Percentiles rank a stretch among this genome's conserved stretches.
Evolutionary conservation across 2,888 invertebrate species (phyloP).

Genomic region (Andrena flavipes): DNA sequence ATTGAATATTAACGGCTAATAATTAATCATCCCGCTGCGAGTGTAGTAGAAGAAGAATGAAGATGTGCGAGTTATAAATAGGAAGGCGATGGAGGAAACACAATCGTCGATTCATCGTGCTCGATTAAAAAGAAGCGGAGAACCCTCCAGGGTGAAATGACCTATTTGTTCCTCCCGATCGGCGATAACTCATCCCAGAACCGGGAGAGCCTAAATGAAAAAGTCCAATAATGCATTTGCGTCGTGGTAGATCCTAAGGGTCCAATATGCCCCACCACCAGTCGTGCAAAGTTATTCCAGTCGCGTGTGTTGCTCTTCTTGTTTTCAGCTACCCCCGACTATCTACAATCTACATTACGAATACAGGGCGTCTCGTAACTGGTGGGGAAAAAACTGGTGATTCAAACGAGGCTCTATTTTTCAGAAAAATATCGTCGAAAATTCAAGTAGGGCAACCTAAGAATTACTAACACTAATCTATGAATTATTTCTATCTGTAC

Average conservation of each 20-base stretch:
- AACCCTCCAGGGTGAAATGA: neutral
- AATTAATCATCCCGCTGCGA: neutral
- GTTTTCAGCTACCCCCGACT: neutral
- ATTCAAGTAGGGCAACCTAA: no score
- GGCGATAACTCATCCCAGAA: slow-evolving; percentile 33
- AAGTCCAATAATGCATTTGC: slow-evolving; percentile 31
- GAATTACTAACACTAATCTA: no score
- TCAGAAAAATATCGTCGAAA: no score
- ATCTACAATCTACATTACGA: neutral
- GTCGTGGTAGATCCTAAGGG: slow-evolving; percentile 20
- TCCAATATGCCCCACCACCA: slow-evolving; percentile 17
- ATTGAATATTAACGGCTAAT: neutral
- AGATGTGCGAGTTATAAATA: neutral
- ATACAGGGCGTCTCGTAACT: neutral
- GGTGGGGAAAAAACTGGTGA: neutral
- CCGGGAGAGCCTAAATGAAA: slow-evolving; percentile 20
- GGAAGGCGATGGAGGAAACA: neutral
- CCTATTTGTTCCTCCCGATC: neutral
- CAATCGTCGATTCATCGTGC: neutral
- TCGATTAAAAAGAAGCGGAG: neutral
- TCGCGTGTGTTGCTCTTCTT: slow-evolving; percentile 38
- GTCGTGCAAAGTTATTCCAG: slow-evolving; percentile 47
- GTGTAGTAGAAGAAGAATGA: neutral
- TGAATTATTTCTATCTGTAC: no score
- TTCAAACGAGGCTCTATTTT: neutral